Evolutionary conservation across 2,797 vertebrate species (phyloP).

Genomic region (Corythornis leucogaster): DNA sequence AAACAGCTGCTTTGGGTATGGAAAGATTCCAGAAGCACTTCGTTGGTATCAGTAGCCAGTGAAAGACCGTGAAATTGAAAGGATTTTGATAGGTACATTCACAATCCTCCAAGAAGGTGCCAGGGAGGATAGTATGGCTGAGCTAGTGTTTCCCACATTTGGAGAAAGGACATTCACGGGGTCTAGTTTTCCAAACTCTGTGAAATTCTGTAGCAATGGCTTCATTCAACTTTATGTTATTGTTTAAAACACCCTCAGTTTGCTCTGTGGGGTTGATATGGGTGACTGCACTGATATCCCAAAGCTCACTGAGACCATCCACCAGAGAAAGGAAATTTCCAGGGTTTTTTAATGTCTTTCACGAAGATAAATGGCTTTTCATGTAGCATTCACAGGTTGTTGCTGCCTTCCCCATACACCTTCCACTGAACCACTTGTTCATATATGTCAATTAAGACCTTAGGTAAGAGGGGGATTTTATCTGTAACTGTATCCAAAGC

Average conservation of each 20-base stretch:
- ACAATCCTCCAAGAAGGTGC: constrained; percentile 41
- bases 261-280: not conserved
- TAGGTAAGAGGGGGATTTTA: not conserved
- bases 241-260: not conserved
- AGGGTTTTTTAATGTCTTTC: not conserved
- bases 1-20: constrained; percentile 65
- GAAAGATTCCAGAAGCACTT: constrained; percentile 40
- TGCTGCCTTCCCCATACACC: not conserved
- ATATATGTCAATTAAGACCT: not conserved
- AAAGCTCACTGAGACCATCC: not conserved
- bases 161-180: not conserved
- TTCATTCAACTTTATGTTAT: not conserved
- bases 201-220: not conserved
- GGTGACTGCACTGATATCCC: not conserved
- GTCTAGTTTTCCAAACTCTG: not conserved
- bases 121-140: constrained; percentile 17
- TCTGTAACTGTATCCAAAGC: not conserved
- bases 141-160: constrained; percentile 36
- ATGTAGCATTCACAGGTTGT: not conserved
- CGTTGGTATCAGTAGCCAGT: constrained; percentile 46
- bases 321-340: not conserved
- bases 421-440: not conserved
- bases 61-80: constrained; percentile 49
- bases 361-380: not conserved
- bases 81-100: constrained; percentile 49